Percentiles rank a stretch among this genome's conserved stretches.
Conservation (phyloP, 2,113 vertebrate species). For the Otocyon megalotis region DNA sequence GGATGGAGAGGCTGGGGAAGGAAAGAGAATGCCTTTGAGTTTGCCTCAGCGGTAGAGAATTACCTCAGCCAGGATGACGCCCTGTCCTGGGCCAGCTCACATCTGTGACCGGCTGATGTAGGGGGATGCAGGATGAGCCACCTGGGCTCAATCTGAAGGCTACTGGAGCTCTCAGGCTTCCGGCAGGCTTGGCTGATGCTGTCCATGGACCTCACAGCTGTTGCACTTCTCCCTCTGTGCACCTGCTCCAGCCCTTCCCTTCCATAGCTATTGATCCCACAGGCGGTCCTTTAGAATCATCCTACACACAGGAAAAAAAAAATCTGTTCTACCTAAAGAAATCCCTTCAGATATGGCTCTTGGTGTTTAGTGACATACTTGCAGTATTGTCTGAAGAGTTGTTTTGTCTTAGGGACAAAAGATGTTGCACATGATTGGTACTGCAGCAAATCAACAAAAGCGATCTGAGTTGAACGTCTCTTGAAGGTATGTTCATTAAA, state of each 20-base stretch:
- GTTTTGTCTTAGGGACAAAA: slow-evolving; percentile 92
- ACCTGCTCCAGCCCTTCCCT: not conserved
- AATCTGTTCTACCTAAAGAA: slow-evolving; percentile 97
- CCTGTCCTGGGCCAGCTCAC: not conserved
- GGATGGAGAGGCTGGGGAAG: not conserved
- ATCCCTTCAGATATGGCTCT: slow-evolving; percentile 95
- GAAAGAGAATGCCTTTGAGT: not conserved
- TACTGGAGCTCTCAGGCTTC: not conserved
- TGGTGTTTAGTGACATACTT: slow-evolving; percentile 96
- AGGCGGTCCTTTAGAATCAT: not conserved
- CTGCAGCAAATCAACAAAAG: slow-evolving; percentile 79
- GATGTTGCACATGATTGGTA: slow-evolving; percentile 87
- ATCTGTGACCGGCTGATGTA: not conserved
- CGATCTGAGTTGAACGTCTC: not conserved
- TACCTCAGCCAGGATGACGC: not conserved
- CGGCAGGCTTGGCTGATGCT: not conserved
- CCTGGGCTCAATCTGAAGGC: not conserved
- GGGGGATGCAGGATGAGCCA: not conserved
- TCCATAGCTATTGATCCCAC: not conserved
- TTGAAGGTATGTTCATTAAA: not conserved
- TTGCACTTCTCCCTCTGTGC: accelerated
- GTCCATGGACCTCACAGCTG: no score
- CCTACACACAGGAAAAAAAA: slow-evolving; percentile 79
- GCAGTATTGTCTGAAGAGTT: slow-evolving; percentile 93
- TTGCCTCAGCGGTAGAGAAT: not conserved